These are phyloP conservation scores for Ursus arctos DNA, from an alignment of 2,113 vertebrate genomes.

Conservation along the genomic window DNA sequence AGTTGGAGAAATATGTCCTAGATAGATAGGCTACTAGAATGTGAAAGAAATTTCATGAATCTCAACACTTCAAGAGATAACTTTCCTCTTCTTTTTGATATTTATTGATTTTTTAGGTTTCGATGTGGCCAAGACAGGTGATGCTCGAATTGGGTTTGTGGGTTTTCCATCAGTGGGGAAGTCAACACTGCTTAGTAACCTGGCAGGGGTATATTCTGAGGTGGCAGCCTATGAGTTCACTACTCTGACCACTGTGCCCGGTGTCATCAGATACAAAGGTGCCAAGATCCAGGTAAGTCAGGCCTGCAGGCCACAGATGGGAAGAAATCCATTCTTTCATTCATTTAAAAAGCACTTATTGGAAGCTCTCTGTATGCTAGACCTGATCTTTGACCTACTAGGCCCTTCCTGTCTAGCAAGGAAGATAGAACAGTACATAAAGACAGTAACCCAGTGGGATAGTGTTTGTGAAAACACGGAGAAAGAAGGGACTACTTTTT, in stretches of 20 bases:
- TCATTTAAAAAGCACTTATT: not conserved
- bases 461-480: not conserved
- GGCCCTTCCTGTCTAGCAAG: not conserved
- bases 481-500: not conserved
- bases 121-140: slow-evolving; percentile 98
- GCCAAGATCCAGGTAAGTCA: slow-evolving; percentile 97
- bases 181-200: slow-evolving; percentile 97
- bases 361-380: not conserved
- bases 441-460: not conserved
- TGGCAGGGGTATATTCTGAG: slow-evolving; percentile 98
- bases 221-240: slow-evolving; percentile 99
- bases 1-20: slow-evolving; percentile 5
- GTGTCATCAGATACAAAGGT: slow-evolving; percentile 99
- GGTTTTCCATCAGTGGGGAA: slow-evolving; percentile 99
- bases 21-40: not conserved
- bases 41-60: not conserved
- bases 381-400: not conserved
- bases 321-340: not conserved
- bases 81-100: not conserved
- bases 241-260: slow-evolving; percentile 97
- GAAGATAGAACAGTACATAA: not conserved
- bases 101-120: slow-evolving; percentile 90
- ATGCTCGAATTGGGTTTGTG: slow-evolving; percentile 98
- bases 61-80: not conserved
- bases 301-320: not conserved